Conservation (phyloP, 2,797 vertebrate genomes). For the Lemur catta region DNA sequence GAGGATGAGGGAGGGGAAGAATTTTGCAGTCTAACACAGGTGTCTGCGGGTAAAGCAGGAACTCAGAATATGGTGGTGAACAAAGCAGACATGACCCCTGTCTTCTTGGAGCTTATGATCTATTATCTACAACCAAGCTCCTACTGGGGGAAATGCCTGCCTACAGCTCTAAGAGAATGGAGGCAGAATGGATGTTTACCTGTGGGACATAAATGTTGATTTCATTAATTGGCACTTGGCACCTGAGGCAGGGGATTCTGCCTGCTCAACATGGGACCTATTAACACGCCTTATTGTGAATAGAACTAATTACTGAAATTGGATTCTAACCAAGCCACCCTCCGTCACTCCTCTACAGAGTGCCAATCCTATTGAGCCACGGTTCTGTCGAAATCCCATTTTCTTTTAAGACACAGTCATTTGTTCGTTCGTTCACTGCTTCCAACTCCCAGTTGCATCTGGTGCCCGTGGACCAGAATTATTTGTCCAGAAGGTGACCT, state of each 20-base stretch:
- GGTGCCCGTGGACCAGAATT: slow-evolving; percentile 70
- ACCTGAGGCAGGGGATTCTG: slow-evolving; percentile 67
- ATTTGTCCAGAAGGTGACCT: slow-evolving; percentile 75
- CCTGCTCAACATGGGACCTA: slow-evolving; percentile 69
- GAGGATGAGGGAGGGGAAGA: not conserved
- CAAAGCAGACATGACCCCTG: not conserved
- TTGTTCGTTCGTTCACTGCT: slow-evolving; percentile 56
- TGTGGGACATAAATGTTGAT: slow-evolving; percentile 67
- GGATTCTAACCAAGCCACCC: slow-evolving; percentile 72
- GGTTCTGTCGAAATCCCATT: slow-evolving; percentile 61
- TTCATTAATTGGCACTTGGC: slow-evolving; percentile 75
- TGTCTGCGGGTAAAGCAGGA: not conserved
- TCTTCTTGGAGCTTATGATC: slow-evolving; percentile 26
- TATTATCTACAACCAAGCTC: not conserved
- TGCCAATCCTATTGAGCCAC: slow-evolving; percentile 66
- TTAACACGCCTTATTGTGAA: slow-evolving; percentile 73
- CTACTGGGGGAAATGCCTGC: not conserved
- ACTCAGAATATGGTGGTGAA: not conserved
- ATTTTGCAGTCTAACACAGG: not conserved
- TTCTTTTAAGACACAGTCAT: slow-evolving; percentile 63
- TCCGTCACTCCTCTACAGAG: slow-evolving; percentile 40
- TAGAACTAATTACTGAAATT: slow-evolving; percentile 78
- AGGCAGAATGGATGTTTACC: slow-evolving; percentile 62
- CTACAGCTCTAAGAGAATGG: slow-evolving; percentile 4
- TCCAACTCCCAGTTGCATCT: slow-evolving; percentile 67